phyloP scores from a whole-genome alignment of 2,888 invertebrate genomes.

The Thereva unica region DNA sequence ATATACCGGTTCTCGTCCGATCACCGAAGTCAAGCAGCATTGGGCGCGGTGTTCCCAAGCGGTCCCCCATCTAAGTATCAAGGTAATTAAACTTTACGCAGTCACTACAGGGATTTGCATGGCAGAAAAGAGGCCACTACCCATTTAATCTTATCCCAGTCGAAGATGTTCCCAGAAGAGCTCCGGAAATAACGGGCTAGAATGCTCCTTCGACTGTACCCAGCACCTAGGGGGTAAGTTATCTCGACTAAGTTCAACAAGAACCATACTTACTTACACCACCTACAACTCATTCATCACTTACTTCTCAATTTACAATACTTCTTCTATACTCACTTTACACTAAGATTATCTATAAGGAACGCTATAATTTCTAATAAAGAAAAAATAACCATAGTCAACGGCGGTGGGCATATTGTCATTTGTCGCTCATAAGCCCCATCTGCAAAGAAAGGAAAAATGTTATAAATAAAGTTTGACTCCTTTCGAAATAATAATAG shows the following conservation, averaged over 20 bases:
- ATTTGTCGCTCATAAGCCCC: slow-evolving; percentile 90
- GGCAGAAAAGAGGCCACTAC: too few relatives aligned
- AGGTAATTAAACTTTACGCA: too few relatives aligned
- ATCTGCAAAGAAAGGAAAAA: slow-evolving; percentile 58
- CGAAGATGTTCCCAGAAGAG: too few relatives aligned
- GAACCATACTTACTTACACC: slow-evolving; percentile 40
- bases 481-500: neutral
- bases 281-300: neutral
- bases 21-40: too few relatives aligned
- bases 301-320: slow-evolving; percentile 43
- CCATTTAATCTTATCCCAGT: too few relatives aligned
- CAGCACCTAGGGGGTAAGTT: too few relatives aligned
- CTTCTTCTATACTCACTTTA: slow-evolving; percentile 51
- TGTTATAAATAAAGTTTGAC: neutral
- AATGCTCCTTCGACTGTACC: too few relatives aligned
- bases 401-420: slow-evolving; percentile 87
- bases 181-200: too few relatives aligned
- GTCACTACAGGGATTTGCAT: too few relatives aligned
- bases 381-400: slow-evolving; percentile 90
- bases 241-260: neutral
- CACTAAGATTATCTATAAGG: slow-evolving; percentile 57
- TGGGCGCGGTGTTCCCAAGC: too few relatives aligned
- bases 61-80: too few relatives aligned
- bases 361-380: slow-evolving; percentile 82
- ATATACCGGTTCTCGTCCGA: too few relatives aligned